Conservation (phyloP, 1,140 invertebrate species). For the Anadara kagoshimensis region DNA sequence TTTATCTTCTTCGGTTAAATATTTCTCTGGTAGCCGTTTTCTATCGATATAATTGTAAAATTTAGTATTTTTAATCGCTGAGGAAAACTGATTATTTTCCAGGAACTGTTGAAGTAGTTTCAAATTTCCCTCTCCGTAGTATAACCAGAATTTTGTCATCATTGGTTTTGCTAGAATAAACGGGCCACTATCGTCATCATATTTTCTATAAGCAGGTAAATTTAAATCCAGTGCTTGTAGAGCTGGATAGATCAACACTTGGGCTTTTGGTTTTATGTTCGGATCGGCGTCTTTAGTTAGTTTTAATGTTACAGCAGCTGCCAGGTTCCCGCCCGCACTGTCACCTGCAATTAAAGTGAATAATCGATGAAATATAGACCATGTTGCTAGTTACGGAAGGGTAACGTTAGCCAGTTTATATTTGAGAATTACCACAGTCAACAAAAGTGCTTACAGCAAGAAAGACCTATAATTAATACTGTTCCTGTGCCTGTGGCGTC, state of each 20-base stretch:
- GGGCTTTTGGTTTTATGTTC: constrained; percentile 29
- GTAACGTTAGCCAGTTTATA: too few relatives aligned
- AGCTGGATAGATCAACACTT: constrained; percentile 52
- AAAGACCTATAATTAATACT: too few relatives aligned
- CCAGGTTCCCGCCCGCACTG: constrained; percentile 64
- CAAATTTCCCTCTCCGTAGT: constrained; percentile 2
- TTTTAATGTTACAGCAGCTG: constrained; percentile 51
- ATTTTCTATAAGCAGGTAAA: constrained; percentile 48
- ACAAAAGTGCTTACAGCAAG: too few relatives aligned
- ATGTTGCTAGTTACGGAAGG: too few relatives aligned
- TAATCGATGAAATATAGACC: too few relatives aligned
- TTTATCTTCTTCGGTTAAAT: neutral
- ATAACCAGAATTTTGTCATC: constrained; percentile 16
- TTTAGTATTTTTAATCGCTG: constrained; percentile 16
- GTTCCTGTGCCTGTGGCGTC: too few relatives aligned
- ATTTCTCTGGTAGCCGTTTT: constrained; percentile 6
- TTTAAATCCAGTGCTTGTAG: constrained; percentile 52
- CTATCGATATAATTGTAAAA: constrained; percentile 2
- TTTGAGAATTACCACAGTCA: too few relatives aligned
- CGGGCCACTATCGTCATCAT: constrained; percentile 6
- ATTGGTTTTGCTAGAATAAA: constrained; percentile 12
- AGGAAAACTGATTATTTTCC: constrained; percentile 31
- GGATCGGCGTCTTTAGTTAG: neutral
- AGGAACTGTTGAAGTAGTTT: constrained; percentile 5
- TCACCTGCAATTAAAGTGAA: constrained; percentile 48